Conservation (phyloP, 2,888 invertebrate species). For the Boloria selene region DNA sequence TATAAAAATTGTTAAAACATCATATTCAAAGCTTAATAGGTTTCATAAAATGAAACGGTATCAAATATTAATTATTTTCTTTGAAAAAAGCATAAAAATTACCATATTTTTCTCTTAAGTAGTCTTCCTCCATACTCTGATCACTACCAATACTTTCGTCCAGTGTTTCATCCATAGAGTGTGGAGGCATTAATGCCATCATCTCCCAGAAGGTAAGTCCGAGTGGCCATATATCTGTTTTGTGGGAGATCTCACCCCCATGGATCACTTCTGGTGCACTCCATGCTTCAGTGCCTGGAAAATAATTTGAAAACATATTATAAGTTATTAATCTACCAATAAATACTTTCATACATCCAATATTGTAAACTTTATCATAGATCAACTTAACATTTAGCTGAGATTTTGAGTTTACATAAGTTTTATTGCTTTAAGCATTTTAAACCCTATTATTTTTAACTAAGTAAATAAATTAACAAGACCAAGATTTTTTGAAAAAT, state of each 20-base stretch:
- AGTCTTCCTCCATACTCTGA: constrained; percentile 51
- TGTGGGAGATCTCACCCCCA: constrained; percentile 84
- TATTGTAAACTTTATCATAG: background rate
- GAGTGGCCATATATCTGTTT: constrained; percentile 91
- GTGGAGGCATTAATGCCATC: constrained; percentile 87
- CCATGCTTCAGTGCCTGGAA: constrained; percentile 89
- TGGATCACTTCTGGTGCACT: constrained; percentile 88
- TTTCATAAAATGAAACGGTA: no score
- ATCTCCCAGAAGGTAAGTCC: constrained; percentile 92
- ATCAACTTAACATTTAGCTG: no score
- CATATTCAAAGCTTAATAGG: no score
- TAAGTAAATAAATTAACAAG: no score
- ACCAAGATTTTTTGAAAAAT: no score
- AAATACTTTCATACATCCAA: background rate
- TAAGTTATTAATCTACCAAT: background rate
- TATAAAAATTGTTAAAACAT: no score
- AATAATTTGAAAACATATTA: background rate
- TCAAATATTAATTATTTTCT: no score
- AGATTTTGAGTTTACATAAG: no score
- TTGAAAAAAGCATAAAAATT: constrained; percentile 31
- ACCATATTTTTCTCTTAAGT: constrained; percentile 65
- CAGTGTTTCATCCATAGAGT: constrained; percentile 64
- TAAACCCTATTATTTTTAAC: no score
- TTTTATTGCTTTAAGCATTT: no score
- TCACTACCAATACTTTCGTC: constrained; percentile 50